phyloP scores from a whole-genome alignment of 2,113 vertebrate species.

The Mustelus asterias region DNA sequence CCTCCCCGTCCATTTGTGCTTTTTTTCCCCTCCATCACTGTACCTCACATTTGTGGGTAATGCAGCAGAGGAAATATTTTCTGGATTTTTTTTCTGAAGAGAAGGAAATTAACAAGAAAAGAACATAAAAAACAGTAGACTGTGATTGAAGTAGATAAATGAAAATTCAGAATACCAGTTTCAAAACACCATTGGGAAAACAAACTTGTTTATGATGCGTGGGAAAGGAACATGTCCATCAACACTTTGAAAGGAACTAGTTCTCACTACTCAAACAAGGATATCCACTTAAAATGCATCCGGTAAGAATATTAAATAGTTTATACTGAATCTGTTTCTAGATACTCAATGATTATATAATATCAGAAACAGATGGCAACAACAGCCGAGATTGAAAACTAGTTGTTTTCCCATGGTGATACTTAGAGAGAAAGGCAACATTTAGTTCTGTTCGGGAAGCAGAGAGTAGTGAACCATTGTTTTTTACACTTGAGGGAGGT shows the following conservation, averaged over 20 bases:
- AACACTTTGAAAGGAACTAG: neutral
- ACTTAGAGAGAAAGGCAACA: neutral
- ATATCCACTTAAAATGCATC: neutral
- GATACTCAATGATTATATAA: neutral
- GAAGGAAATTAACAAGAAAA: neutral
- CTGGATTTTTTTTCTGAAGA: neutral
- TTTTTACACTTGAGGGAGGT: neutral
- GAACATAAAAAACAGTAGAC: neutral
- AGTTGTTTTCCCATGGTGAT: neutral
- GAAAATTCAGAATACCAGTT: neutral
- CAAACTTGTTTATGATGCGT: neutral
- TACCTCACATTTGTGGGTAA: neutral
- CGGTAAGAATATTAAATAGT: neutral
- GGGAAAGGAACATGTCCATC: slow-evolving; percentile 10
- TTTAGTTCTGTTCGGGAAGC: neutral
- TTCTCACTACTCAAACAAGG: neutral
- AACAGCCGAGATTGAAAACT: neutral
- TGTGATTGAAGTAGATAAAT: neutral
- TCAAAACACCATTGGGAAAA: neutral
- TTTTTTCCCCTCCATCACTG: neutral
- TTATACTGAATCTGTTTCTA: neutral
- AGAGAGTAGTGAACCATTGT: neutral
- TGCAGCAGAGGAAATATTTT: neutral
- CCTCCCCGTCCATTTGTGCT: neutral
- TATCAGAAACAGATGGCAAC: slow-evolving; percentile 10